These are phyloP conservation scores for Megalopta genalis DNA, from an alignment of 1,140 invertebrate genomes.

Conservation along the genomic window DNA sequence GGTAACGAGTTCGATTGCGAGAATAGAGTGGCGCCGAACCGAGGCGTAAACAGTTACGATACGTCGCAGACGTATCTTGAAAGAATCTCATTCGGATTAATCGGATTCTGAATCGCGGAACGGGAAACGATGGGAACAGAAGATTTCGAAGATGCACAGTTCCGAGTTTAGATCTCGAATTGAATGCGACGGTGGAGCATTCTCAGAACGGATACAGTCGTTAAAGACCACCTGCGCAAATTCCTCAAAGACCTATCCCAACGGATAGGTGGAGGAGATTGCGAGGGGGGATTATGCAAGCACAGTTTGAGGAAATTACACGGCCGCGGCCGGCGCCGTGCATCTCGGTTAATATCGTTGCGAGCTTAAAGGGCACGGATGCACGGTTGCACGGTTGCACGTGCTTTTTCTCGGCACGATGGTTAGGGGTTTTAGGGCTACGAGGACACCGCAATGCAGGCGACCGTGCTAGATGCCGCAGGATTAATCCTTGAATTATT, in stretches of 20 bases:
- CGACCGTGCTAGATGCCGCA: neutral
- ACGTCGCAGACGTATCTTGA: neutral
- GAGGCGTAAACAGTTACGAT: neutral
- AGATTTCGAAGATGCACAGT: too few relatives aligned
- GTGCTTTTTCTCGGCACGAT: neutral
- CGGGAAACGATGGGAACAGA: too few relatives aligned
- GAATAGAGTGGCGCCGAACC: neutral
- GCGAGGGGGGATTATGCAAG: neutral
- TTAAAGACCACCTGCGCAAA: neutral
- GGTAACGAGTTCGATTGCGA: neutral
- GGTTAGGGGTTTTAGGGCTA: conserved; percentile 10
- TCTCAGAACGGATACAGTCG: neutral
- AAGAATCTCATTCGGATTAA: too few relatives aligned
- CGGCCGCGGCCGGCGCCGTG: neutral
- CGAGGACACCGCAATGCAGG: conserved; percentile 52
- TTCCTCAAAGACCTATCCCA: neutral
- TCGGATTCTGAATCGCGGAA: neutral
- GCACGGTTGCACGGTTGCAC: neutral
- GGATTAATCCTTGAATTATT: conserved; percentile 1
- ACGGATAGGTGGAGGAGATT: neutral
- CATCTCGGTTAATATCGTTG: neutral
- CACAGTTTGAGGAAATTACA: conserved; percentile 1
- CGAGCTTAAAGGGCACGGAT: neutral
- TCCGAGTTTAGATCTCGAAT: too few relatives aligned
- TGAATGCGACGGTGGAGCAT: neutral